Conservation (phyloP, 2,797 vertebrate genomes). For the Lacerta viridis region DNA sequence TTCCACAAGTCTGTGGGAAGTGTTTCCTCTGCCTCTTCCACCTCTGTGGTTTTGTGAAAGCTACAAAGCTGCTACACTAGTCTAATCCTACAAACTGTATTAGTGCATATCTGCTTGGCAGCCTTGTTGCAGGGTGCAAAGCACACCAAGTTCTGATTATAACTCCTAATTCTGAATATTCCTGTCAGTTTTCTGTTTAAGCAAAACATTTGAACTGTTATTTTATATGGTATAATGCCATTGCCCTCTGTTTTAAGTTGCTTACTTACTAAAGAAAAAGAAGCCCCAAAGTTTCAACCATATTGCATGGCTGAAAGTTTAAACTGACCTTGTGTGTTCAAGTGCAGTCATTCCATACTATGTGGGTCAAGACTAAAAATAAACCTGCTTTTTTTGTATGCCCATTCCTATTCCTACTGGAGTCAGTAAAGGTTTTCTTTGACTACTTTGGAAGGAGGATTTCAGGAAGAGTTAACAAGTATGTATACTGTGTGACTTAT, state of each 20-base stretch:
- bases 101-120: not conserved
- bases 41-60: not conserved
- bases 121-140: not conserved
- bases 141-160: not conserved
- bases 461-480: constrained; percentile 26
- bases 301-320: not conserved
- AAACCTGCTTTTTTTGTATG: not conserved
- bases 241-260: not conserved
- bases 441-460: constrained; percentile 24
- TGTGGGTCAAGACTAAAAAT: constrained; percentile 17
- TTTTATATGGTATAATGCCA: not conserved
- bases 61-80: not conserved
- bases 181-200: not conserved
- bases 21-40: not conserved
- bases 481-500: constrained; percentile 15
- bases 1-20: not conserved
- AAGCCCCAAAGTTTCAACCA: constrained; percentile 8
- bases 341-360: constrained; percentile 35
- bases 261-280: not conserved
- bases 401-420: not conserved
- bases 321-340: constrained; percentile 31
- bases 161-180: not conserved
- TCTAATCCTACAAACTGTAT: too few species aligned
- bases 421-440: constrained; percentile 8
- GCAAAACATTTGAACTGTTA: not conserved